Percentiles rank a stretch among this genome's conserved stretches.
phyloP scores from a whole-genome alignment of 2,797 vertebrate genomes.

The Hydrolagus colliei region DNA sequence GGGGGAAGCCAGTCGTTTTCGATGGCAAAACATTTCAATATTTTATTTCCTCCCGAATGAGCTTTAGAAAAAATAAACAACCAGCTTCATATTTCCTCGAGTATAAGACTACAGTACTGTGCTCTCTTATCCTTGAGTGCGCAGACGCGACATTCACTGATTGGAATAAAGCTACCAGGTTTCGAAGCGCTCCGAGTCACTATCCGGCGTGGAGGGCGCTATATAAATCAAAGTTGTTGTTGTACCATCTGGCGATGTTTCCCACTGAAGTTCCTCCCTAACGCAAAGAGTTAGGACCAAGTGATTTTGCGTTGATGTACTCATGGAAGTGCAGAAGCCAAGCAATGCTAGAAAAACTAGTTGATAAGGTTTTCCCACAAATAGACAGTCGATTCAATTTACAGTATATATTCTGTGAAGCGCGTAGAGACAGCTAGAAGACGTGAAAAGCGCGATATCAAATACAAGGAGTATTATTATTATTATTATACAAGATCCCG shows the following conservation, averaged over 20 bases:
- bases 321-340: not conserved
- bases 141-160: not conserved
- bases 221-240: too few species aligned
- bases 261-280: not conserved
- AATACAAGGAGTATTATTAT: too few species aligned
- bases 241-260: not conserved
- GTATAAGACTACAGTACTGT: slow-evolving; percentile 12
- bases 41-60: slow-evolving; percentile 8
- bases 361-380: too few species aligned
- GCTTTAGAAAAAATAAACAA: slow-evolving; percentile 16
- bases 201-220: too few species aligned
- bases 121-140: not conserved
- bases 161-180: not conserved
- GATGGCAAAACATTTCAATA: slow-evolving; percentile 15
- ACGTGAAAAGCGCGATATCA: too few species aligned
- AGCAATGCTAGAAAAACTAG: not conserved
- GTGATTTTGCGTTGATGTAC: not conserved
- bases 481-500: too few species aligned
- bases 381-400: too few species aligned
- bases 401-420: too few species aligned
- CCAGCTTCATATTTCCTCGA: slow-evolving; percentile 1
- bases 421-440: too few species aligned
- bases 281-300: not conserved
- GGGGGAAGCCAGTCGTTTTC: slow-evolving; percentile 2
- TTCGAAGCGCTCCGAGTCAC: too few species aligned